A percentile compares a stretch with the other conserved stretches of the same genome.
Evolutionary conservation across 2,113 vertebrate genomes (phyloP).

Genomic region (Trematocara unimaculatum): DNA sequence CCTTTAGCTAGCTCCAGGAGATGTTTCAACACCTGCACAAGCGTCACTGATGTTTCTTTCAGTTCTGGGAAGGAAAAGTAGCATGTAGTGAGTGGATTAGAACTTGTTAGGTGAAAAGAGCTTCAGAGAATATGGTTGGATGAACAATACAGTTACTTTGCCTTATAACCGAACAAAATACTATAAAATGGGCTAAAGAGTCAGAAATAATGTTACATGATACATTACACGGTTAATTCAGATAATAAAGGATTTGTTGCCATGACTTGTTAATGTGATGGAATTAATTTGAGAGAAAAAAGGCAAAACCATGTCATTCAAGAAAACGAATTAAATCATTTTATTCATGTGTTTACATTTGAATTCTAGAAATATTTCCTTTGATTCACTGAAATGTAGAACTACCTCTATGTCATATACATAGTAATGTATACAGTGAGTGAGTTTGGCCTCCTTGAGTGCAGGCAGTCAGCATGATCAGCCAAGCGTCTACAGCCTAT

Average conservation of each 20-base stretch:
- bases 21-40: background rate
- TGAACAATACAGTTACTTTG: background rate
- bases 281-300: background rate
- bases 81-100: background rate
- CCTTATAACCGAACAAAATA: background rate
- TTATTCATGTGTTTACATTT: background rate
- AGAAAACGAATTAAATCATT: background rate
- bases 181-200: background rate
- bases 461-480: slow-evolving; percentile 11
- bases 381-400: background rate
- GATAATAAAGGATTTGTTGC: background rate
- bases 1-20: background rate
- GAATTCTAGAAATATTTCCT: background rate
- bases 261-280: background rate
- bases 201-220: background rate
- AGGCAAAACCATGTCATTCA: background rate
- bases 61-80: background rate
- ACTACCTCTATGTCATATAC: background rate
- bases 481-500: background rate
- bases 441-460: background rate
- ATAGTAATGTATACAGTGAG: background rate
- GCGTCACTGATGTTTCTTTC: background rate
- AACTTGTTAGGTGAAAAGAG: background rate
- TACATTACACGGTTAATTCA: background rate
- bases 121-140: background rate